phyloP scores from a whole-genome alignment of 2,113 vertebrate genomes.

The Catharus fuscescens region DNA sequence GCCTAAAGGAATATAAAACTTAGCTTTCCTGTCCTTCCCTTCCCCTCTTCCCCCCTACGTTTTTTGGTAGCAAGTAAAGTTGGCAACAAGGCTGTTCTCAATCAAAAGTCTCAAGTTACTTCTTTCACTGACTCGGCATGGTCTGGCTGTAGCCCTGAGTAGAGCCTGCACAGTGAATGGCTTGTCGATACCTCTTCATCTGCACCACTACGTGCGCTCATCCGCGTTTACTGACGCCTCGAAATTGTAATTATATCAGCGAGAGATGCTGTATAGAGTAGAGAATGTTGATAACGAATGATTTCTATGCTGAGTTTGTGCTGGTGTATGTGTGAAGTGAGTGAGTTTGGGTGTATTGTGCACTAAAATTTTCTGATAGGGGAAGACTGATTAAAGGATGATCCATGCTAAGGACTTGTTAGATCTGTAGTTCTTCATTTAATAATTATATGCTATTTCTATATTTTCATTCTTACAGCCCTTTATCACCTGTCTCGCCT shows the following conservation, averaged over 20 bases:
- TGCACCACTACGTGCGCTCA: conserved; percentile 72
- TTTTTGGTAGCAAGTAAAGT: conserved; percentile 60
- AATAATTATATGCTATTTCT: conserved; percentile 86
- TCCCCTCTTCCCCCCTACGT: neutral
- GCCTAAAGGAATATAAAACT: conserved; percentile 70
- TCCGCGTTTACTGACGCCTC: conserved; percentile 69
- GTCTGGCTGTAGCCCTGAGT: conserved; percentile 75
- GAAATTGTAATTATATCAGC: conserved; percentile 73
- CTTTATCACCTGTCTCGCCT: conserved; percentile 79
- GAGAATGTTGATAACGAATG: conserved; percentile 78
- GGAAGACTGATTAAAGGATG: conserved; percentile 80
- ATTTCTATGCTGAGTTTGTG: conserved; percentile 78
- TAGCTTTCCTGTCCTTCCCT: conserved; percentile 49
- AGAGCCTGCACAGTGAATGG: conserved; percentile 77
- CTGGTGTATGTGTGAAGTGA: conserved; percentile 88
- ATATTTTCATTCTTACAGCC: conserved; percentile 81
- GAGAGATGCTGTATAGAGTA: conserved; percentile 86
- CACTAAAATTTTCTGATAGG: conserved; percentile 86
- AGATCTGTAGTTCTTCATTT: conserved; percentile 89
- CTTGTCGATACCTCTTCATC: conserved; percentile 81
- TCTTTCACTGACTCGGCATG: conserved; percentile 74
- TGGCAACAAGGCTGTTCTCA: conserved; percentile 69
- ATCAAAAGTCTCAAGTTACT: conserved; percentile 69
- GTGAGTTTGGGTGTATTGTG: conserved; percentile 89
- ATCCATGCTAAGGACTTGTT: conserved; percentile 86